Percentiles rank a stretch among this genome's conserved stretches.
phyloP scores from a whole-genome alignment of 2,797 vertebrate species.

The Sebastes taczanowskii region DNA sequence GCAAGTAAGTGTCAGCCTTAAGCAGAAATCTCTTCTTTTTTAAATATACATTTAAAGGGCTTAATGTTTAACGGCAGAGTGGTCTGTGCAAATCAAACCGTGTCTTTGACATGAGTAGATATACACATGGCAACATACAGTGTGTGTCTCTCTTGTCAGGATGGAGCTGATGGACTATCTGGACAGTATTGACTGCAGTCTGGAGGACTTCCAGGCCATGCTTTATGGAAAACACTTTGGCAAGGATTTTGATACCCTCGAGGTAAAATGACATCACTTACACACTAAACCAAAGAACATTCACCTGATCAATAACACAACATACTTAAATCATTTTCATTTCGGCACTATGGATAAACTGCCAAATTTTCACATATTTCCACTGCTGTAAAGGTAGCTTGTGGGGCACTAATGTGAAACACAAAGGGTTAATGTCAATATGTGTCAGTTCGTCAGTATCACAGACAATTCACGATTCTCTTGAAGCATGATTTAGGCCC shows the following conservation, averaged over 20 bases:
- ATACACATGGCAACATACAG: too few relatives aligned
- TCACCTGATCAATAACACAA: background rate
- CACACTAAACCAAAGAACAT: background rate
- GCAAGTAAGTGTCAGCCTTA: slow-evolving; percentile 87
- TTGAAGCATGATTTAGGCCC: too few relatives aligned
- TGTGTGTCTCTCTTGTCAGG: slow-evolving; percentile 66
- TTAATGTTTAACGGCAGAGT: background rate
- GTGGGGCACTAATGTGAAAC: background rate
- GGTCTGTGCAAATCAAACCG: background rate
- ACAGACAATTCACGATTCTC: too few relatives aligned
- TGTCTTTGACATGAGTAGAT: too few relatives aligned
- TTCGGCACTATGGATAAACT: background rate
- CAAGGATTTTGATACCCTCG: slow-evolving; percentile 88
- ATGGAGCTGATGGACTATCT: slow-evolving; percentile 97
- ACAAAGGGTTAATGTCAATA: background rate
- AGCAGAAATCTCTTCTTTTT: background rate
- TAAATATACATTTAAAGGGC: background rate
- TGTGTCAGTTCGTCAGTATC: background rate
- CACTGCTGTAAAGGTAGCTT: background rate
- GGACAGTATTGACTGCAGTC: slow-evolving; percentile 97
- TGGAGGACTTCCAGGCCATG: slow-evolving; percentile 98
- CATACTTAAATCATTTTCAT: background rate
- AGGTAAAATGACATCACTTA: slow-evolving; percentile 69
- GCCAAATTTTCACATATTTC: background rate
- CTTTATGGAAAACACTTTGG: slow-evolving; percentile 93